Evolutionary conservation across 2,888 invertebrate species (phyloP).

Genomic region (Dascillus cervinus): DNA sequence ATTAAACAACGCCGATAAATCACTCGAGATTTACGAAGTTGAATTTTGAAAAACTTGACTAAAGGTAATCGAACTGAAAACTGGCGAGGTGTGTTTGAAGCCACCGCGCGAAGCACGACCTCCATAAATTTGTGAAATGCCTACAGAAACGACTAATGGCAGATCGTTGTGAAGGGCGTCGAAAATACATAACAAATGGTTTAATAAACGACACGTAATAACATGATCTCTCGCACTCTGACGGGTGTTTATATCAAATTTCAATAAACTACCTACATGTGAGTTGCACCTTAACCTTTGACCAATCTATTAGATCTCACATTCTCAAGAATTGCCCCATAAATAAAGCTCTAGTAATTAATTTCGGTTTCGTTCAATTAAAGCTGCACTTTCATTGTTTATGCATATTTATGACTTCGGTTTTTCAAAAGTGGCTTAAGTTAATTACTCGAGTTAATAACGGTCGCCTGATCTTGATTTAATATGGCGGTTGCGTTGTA

Average conservation of each 20-base stretch:
- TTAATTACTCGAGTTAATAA: constrained; percentile 26
- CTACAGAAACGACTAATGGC: constrained; percentile 24
- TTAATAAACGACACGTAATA: constrained; percentile 27
- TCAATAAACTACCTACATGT: constrained; percentile 16
- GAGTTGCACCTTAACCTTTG: constrained; percentile 10
- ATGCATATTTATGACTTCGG: constrained; percentile 24
- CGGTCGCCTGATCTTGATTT: constrained; percentile 25
- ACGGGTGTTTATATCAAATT: constrained; percentile 15
- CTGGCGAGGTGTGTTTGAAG: constrained; percentile 13
- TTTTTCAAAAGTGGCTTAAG: constrained; percentile 23
- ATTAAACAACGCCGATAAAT: no score
- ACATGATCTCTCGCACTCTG: constrained; percentile 20
- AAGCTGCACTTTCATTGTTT: no score
- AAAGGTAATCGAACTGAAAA: constrained; percentile 9
- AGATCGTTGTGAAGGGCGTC: constrained; percentile 23
- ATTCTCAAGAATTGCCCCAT: no score
- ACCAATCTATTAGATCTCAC: no score
- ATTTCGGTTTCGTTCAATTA: no score
- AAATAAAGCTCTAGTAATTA: no score
- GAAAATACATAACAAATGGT: constrained; percentile 27
- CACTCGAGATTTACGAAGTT: no score
- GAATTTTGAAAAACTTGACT: constrained; percentile 1
- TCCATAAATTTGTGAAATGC: constrained; percentile 24
- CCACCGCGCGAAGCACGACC: constrained; percentile 15
- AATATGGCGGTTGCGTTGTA: constrained; percentile 22